These are phyloP conservation scores for Dryobates pubescens DNA, from an alignment of 2,797 vertebrate genomes.

Conservation along the genomic window DNA sequence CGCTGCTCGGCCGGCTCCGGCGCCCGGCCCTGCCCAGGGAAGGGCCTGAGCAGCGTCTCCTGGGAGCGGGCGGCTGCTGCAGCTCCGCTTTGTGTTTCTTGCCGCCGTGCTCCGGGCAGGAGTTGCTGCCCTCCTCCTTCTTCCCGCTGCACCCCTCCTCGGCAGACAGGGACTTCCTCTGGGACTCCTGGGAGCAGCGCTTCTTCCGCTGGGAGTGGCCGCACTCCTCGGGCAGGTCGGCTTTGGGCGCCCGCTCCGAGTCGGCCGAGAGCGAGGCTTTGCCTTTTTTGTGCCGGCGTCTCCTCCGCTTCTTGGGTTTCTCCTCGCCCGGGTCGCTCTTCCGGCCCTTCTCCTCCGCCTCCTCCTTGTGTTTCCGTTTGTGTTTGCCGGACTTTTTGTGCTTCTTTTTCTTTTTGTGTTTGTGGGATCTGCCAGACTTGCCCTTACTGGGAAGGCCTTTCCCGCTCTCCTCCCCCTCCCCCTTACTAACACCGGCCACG, in stretches of 20 bases:
- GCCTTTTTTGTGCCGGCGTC: constrained; percentile 92
- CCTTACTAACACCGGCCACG: not conserved
- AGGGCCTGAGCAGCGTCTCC: constrained; percentile 2
- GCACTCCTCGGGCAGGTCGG: constrained; percentile 77
- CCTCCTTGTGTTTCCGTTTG: constrained; percentile 85
- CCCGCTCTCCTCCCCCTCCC: constrained; percentile 73
- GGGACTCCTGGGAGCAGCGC: constrained; percentile 82
- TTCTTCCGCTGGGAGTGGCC: constrained; percentile 81
- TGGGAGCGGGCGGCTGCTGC: constrained; percentile 43
- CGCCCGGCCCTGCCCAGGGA: constrained; percentile 38
- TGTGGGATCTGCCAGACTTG: constrained; percentile 80
- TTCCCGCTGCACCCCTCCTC: constrained; percentile 81
- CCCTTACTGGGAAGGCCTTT: constrained; percentile 63
- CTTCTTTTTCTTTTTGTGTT: constrained; percentile 97
- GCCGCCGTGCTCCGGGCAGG: constrained; percentile 84
- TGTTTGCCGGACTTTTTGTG: constrained; percentile 94
- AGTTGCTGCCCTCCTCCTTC: constrained; percentile 73
- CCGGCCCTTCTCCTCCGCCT: constrained; percentile 81
- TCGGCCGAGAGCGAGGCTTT: constrained; percentile 73
- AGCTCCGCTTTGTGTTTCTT: constrained; percentile 85
- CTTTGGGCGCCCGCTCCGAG: constrained; percentile 62
- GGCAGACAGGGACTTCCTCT: constrained; percentile 76
- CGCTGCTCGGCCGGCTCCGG: constrained; percentile 85
- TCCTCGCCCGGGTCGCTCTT: constrained; percentile 83
- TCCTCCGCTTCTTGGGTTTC: constrained; percentile 93